phyloP scores from a whole-genome alignment of 2,888 invertebrate species.

The Hesperia comma region DNA sequence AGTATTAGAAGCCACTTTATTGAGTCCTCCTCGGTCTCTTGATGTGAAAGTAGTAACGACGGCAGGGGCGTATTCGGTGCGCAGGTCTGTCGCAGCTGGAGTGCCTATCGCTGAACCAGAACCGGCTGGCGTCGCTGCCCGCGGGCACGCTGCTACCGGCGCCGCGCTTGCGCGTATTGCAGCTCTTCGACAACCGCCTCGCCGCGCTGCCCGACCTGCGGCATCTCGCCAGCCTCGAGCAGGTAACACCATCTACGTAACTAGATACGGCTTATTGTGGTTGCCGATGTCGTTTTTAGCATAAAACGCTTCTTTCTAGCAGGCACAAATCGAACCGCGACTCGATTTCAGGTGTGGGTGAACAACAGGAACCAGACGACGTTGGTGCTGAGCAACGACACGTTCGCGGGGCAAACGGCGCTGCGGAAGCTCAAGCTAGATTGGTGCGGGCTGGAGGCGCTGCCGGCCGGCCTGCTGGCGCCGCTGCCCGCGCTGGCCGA shows the following conservation, averaged over 20 bases:
- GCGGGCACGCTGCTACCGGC: slow-evolving; percentile 34
- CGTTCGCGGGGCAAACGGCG: slow-evolving; percentile 46
- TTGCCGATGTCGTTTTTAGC: too few species aligned
- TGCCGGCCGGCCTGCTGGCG: not conserved
- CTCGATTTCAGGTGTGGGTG: not conserved
- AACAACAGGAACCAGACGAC: slow-evolving; percentile 27
- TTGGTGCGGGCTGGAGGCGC: not conserved
- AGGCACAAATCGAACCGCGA: too few species aligned
- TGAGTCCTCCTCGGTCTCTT: too few species aligned
- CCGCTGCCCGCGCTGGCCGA: not conserved
- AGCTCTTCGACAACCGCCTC: slow-evolving; percentile 45
- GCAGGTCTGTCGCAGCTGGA: slow-evolving; percentile 40
- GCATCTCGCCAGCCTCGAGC: slow-evolving; percentile 32
- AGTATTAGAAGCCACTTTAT: too few species aligned
- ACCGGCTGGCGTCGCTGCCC: slow-evolving; percentile 33
- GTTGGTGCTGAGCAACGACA: slow-evolving; percentile 6
- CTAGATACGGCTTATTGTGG: too few species aligned
- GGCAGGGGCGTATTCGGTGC: not conserved
- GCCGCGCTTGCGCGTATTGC: slow-evolving; percentile 34
- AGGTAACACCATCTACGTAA: slow-evolving; percentile 30
- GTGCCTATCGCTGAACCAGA: slow-evolving; percentile 41
- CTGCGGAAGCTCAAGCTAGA: slow-evolving; percentile 32
- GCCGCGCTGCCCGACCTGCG: slow-evolving; percentile 24
- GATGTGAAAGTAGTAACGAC: too few species aligned
- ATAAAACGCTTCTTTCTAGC: too few species aligned